A percentile compares a stretch with the other conserved stretches of the same genome.
Conservation (phyloP, 2,797 vertebrate genomes). For the Carduelis carduelis region DNA sequence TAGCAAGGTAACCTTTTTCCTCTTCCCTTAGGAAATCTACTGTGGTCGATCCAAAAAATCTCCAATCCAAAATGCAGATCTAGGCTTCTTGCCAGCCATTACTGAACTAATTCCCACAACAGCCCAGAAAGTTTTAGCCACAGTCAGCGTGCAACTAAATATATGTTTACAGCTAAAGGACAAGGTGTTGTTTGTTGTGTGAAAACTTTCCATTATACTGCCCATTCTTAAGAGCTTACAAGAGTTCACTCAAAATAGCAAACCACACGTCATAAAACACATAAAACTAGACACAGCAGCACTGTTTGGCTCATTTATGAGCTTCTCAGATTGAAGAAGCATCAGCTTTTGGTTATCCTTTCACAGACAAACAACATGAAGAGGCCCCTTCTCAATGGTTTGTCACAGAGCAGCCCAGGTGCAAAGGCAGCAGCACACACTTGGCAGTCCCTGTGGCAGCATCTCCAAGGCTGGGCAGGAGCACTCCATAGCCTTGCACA, state of each 20-base stretch:
- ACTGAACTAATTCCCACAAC: not conserved
- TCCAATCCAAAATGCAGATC: not conserved
- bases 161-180: not conserved
- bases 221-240: not conserved
- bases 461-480: not conserved
- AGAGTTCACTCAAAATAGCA: not conserved
- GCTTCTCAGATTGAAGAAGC: not conserved
- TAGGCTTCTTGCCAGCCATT: not conserved
- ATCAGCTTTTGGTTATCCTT: not conserved
- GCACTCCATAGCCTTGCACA: accelerated
- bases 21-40: not conserved
- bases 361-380: not conserved
- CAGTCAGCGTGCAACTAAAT: not conserved
- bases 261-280: not conserved
- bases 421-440: not conserved
- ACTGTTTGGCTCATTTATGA: not conserved
- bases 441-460: not conserved
- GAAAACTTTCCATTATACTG: not conserved
- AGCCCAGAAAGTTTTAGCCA: not conserved
- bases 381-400: accelerated
- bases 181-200: not conserved
- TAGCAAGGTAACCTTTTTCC: not conserved
- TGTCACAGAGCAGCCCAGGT: not conserved
- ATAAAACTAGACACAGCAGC: not conserved
- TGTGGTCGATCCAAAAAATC: not conserved